A percentile compares a stretch with the other conserved stretches of the same genome.
phyloP scores from a whole-genome alignment of 2,113 vertebrate genomes.

The Carassius carassius region DNA sequence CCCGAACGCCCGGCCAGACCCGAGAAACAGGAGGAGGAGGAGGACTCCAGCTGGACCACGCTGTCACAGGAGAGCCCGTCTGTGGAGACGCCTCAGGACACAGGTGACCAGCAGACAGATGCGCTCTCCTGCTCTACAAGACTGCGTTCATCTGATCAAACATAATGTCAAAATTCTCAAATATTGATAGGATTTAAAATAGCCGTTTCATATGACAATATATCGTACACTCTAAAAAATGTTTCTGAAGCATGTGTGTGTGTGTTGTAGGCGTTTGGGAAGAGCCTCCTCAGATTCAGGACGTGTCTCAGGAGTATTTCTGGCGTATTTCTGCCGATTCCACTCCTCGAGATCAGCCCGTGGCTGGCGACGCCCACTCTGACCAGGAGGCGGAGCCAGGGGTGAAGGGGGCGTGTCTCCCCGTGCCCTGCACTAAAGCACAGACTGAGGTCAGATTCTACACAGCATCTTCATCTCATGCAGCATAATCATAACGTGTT shows the following conservation, averaged over 20 bases:
- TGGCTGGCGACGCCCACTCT: constrained; percentile 74
- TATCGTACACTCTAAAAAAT: too few relatives aligned
- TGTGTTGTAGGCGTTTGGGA: constrained; percentile 25
- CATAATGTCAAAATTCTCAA: background rate
- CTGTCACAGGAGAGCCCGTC: constrained; percentile 94
- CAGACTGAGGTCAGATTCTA: constrained; percentile 66
- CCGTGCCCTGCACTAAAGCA: constrained; percentile 55
- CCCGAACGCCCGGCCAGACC: background rate
- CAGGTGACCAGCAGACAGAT: constrained; percentile 73
- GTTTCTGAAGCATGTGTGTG: background rate
- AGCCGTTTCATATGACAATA: background rate
- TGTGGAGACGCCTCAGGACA: constrained; percentile 83
- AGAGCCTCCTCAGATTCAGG: constrained; percentile 73
- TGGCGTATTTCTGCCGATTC: constrained; percentile 95
- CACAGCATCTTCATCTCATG: background rate
- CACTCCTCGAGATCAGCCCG: constrained; percentile 88
- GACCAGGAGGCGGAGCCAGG: constrained; percentile 53
- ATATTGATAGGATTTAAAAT: background rate
- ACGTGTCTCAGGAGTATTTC: constrained; percentile 90
- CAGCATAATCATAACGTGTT: background rate
- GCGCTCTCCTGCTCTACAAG: too few relatives aligned
- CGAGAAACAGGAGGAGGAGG: constrained; percentile 85
- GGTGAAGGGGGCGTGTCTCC: constrained; percentile 34
- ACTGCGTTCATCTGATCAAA: too few relatives aligned
- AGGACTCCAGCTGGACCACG: constrained; percentile 98